Evolutionary conservation across 2,888 invertebrate genomes (phyloP), one percentile per base, ranked within the genome.

Genomic region (Odontocolon sp.): DNA sequence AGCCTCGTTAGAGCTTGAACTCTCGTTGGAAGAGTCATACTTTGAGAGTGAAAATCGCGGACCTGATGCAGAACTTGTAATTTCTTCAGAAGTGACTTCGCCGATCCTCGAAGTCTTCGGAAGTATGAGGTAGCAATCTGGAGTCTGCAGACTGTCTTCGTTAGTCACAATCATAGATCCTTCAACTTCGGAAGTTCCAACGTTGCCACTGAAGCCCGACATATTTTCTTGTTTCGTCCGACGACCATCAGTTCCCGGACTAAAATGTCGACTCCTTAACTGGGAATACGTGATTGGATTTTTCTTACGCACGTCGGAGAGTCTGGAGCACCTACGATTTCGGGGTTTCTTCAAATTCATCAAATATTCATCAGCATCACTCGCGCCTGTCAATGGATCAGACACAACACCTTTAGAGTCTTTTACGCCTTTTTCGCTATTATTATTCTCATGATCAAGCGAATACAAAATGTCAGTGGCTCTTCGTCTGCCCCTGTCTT

Each of bases 1-100:
- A 52, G 77, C 78, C 47, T 83, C 83, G 42, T 77, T 67, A 1
- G 81, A 81, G 63, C 82, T 82, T 28, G 80, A 79, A 54, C 76
- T 78, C 26, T 83, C 84, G 56, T 73, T 77, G 14, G 80, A 68
- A 21, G 78, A 82, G 57, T 83, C 78, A 31, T 81, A 79, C 74
- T 68, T 79, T 50, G 77, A 74, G 21, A 79, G 78, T 31, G 77
- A 70, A 74, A 78, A 75, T 38, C 74, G 63, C 14, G 69, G 66
- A 38, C 66, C 59, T n/a, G 77, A 50, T 33, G 23, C 47, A 14
- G 61, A 56, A 33, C 68, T 63, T 72, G 71, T 64, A 26, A 72
- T 38, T 63, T 47, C 72, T 26, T 68, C 31, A 4, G 54, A 66
- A 36, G 23, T 28, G 59, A 38, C 61, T 4, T 50, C 36, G 2